A percentile compares a stretch with the other conserved stretches of the same genome.
Evolutionary conservation across 2,113 vertebrate species (phyloP).

Genomic region (Tylochromis polylepis): DNA sequence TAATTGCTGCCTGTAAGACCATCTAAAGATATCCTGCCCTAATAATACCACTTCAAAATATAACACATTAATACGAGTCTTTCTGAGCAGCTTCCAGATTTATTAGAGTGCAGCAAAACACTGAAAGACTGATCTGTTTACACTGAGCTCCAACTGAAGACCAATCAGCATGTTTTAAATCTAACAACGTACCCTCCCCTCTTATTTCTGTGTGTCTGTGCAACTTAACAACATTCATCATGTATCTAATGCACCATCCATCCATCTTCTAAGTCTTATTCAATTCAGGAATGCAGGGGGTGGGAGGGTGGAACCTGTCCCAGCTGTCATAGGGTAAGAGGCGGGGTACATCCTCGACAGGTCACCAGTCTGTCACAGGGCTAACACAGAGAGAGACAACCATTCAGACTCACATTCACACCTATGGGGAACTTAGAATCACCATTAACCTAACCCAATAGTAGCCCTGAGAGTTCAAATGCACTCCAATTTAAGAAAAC

Average conservation of each 20-base stretch:
- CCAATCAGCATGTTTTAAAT: background rate
- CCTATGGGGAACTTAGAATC: too few species aligned
- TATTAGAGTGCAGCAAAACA: background rate
- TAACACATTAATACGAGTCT: background rate
- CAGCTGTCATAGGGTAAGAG: too few species aligned
- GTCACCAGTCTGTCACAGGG: too few species aligned
- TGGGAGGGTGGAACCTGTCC: too few species aligned
- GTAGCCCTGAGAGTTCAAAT: too few species aligned
- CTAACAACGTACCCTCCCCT: background rate
- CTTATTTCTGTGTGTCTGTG: background rate
- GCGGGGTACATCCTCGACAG: too few species aligned
- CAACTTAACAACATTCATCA: background rate
- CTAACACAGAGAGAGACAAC: too few species aligned
- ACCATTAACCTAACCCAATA: too few species aligned
- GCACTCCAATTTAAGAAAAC: too few species aligned
- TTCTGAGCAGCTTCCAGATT: background rate
- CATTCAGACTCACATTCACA: too few species aligned
- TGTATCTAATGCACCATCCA: background rate
- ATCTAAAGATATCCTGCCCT: slow-evolving; percentile 58
- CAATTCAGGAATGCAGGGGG: too few species aligned
- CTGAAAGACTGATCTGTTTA: background rate
- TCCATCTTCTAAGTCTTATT: too few species aligned
- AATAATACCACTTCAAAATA: slow-evolving; percentile 29
- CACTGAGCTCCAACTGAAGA: background rate
- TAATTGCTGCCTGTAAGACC: slow-evolving; percentile 36